Percentiles rank a stretch among this genome's conserved stretches.
phyloP scores from a whole-genome alignment of 2,113 vertebrate genomes.

The Procavia capensis region DNA sequence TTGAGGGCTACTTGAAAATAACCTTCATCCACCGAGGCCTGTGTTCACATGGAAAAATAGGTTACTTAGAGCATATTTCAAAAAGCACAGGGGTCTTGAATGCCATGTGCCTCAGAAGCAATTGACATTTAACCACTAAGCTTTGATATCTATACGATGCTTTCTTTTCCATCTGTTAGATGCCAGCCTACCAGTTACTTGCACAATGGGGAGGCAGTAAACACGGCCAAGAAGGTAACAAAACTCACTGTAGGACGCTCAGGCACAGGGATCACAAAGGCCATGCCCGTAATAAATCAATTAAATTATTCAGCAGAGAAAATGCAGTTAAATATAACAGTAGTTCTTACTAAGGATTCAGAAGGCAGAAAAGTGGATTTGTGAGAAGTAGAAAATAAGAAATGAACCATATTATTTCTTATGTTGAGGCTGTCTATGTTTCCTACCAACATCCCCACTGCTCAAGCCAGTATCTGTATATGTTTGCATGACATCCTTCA shows the following conservation, averaged over 20 bases:
- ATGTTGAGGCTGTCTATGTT: background rate
- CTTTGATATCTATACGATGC: constrained; percentile 38
- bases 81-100: constrained; percentile 52
- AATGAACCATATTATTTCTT: background rate
- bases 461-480: background rate
- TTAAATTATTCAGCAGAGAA: constrained; percentile 71
- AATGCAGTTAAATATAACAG: constrained; percentile 35
- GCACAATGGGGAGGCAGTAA: background rate
- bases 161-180: constrained; percentile 76
- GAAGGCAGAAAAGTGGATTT: background rate
- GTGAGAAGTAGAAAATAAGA: background rate
- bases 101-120: constrained; percentile 72
- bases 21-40: constrained; percentile 76
- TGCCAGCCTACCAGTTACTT: constrained; percentile 67
- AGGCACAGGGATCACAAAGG: constrained; percentile 47
- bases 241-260: background rate
- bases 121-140: constrained; percentile 43
- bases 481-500: background rate
- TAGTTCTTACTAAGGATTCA: background rate
- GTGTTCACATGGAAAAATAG: constrained; percentile 69
- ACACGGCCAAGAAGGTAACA: constrained; percentile 50
- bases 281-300: constrained; percentile 71
- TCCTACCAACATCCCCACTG: background rate
- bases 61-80: constrained; percentile 53
- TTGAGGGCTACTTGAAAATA: constrained; percentile 86